phyloP scores from a whole-genome alignment of 2,888 invertebrate species.

The Noctuana brunneofusca region DNA sequence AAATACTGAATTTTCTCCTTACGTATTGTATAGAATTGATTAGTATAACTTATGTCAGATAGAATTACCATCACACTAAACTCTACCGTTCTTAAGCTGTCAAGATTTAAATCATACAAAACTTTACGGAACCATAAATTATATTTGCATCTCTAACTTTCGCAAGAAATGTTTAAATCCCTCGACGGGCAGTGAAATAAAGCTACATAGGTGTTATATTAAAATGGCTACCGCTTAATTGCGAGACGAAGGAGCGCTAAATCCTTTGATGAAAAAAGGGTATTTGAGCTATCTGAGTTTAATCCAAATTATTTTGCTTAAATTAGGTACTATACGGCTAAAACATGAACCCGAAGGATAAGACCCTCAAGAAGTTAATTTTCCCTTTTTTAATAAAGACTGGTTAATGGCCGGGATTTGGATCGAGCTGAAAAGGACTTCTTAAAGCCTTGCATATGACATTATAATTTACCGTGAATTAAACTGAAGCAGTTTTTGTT shows the following conservation, averaged over 20 bases:
- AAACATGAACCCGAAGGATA: not conserved
- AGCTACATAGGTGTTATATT: conserved; percentile 25
- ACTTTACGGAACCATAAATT: conserved; percentile 5
- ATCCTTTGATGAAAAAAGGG: conserved; percentile 28
- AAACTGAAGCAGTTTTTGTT: too few species aligned
- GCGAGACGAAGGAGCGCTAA: conserved; percentile 4
- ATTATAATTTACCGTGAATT: too few species aligned
- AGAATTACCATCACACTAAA: too few species aligned
- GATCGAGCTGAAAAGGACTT: too few species aligned
- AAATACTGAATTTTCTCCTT: too few species aligned
- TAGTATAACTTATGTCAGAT: too few species aligned
- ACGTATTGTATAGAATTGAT: too few species aligned
- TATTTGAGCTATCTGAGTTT: conserved; percentile 3
- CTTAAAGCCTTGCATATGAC: too few species aligned
- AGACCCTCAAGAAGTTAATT: not conserved
- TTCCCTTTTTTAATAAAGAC: not conserved
- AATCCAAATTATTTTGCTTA: conserved; percentile 10
- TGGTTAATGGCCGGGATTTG: too few species aligned
- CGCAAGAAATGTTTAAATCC: not conserved
- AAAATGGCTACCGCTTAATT: conserved; percentile 29
- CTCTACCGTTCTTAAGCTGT: too few species aligned
- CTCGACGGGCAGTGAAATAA: conserved; percentile 14
- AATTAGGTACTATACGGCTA: not conserved
- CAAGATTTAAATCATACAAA: too few species aligned
- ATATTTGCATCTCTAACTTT: not conserved